Conservation (phyloP, 35 echinoderm and acorn worm genomes). For the Ptychodera flava region DNA sequence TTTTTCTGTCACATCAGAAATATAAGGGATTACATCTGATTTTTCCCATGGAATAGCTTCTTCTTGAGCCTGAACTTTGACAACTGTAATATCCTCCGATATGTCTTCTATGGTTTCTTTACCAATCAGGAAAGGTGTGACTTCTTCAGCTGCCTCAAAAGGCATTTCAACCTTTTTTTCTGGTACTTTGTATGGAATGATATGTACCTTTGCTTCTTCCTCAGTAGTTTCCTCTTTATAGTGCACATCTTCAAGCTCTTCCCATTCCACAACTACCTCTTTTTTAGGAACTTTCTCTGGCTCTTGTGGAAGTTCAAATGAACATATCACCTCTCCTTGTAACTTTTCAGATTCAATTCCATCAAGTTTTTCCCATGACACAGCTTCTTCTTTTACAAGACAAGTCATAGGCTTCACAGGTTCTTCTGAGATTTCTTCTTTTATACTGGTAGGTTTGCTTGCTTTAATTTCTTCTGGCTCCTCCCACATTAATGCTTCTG, state of each 20-base stretch:
- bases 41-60: not conserved
- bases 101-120: too few species aligned
- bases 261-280: slow-evolving; percentile 22
- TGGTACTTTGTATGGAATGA: too few species aligned
- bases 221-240: not conserved
- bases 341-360: not conserved
- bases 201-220: too few species aligned
- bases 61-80: slow-evolving; percentile 24
- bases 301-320: slow-evolving; percentile 11
- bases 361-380: not conserved
- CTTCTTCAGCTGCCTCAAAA: not conserved
- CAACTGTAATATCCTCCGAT: too few species aligned
- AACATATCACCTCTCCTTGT: not conserved
- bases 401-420: not conserved
- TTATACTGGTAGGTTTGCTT: not conserved
- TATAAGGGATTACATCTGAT: slow-evolving; percentile 1
- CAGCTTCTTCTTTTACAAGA: not conserved
- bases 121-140: too few species aligned
- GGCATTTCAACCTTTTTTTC: not conserved
- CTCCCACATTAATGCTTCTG: not conserved
- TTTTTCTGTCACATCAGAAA: not conserved
- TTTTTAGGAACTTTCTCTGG: not conserved
- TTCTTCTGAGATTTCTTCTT: too few species aligned
- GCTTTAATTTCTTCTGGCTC: not conserved
- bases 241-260: slow-evolving; percentile 22